Evolutionary conservation across 53 echinoderm and acorn worm genomes (phyloP).

Genomic region (Holothuria scabra): DNA sequence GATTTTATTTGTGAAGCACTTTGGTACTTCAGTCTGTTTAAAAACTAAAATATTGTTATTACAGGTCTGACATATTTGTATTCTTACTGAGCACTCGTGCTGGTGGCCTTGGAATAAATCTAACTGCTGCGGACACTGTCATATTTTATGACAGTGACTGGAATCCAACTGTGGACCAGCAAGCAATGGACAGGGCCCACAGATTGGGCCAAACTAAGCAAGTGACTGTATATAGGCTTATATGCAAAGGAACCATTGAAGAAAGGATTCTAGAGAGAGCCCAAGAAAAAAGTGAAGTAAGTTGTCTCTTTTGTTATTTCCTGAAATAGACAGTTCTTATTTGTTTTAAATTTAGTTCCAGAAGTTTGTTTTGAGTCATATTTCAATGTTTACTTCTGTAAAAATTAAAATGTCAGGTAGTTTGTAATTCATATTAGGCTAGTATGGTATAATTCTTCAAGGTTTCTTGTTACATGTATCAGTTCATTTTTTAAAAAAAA

Average conservation of each 20-base stretch:
- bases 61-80: constrained; percentile 59
- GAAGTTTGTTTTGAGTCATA: not conserved
- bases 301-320: not conserved
- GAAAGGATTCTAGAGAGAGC: constrained; percentile 92
- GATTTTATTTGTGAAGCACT: no score
- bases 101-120: constrained; percentile 96
- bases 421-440: no score
- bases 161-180: constrained; percentile 99
- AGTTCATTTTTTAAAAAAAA: no score
- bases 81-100: constrained; percentile 96
- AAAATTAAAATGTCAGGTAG: no score
- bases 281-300: constrained; percentile 98
- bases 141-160: constrained; percentile 99
- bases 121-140: constrained; percentile 95
- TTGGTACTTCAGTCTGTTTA: no score
- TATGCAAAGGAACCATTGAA: constrained; percentile 66
- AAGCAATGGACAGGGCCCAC: constrained; percentile 99
- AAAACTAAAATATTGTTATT: no score
- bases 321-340: not conserved
- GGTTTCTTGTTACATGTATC: no score
- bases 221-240: constrained; percentile 88
- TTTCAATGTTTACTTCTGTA: no score
- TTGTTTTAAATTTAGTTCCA: not conserved
- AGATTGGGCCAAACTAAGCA: constrained; percentile 98
- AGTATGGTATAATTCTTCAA: no score